A percentile compares a stretch with the other conserved stretches of the same genome.
These are phyloP conservation scores for Pachycephala philippinensis DNA, from an alignment of 2,113 vertebrate species.

Conservation along the genomic window DNA sequence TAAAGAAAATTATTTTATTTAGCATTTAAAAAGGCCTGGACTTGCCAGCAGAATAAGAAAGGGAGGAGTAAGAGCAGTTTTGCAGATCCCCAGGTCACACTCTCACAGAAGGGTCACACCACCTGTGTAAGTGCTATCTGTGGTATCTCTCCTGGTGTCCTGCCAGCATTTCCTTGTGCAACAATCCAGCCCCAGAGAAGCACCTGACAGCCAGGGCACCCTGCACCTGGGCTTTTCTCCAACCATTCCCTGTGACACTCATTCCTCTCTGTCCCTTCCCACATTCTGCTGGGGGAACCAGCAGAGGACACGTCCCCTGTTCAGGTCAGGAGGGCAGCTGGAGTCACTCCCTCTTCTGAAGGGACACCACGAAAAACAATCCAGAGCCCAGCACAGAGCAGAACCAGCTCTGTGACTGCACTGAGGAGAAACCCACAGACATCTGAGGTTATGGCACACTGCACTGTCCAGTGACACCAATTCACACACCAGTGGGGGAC, in stretches of 20 bases:
- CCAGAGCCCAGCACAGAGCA: not conserved
- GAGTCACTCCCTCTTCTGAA: not conserved
- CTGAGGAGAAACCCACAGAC: not conserved
- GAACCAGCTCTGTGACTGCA: not conserved
- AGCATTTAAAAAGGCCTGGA: not conserved
- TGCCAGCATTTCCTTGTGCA: not conserved
- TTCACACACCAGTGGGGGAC: too few relatives aligned
- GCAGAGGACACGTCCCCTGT: not conserved
- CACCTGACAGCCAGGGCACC: not conserved
- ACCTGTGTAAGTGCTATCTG: fast-evolving
- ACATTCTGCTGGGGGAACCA: not conserved
- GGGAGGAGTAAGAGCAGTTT: not conserved
- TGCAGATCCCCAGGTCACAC: not conserved
- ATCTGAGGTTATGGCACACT: not conserved
- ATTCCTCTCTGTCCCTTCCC: not conserved
- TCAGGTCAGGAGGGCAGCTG: not conserved
- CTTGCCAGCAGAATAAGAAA: not conserved
- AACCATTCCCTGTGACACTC: not conserved
- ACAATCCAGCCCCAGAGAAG: not conserved
- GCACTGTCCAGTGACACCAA: not conserved
- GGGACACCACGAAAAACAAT: not conserved
- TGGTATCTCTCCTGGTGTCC: fast-evolving
- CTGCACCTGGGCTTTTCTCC: not conserved
- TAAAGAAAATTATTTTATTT: not conserved
- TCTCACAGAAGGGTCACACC: not conserved